Percentiles rank a stretch among this genome's conserved stretches.
phyloP scores from a whole-genome alignment of 2,113 vertebrate genomes.

The Oenanthe oenanthe region DNA sequence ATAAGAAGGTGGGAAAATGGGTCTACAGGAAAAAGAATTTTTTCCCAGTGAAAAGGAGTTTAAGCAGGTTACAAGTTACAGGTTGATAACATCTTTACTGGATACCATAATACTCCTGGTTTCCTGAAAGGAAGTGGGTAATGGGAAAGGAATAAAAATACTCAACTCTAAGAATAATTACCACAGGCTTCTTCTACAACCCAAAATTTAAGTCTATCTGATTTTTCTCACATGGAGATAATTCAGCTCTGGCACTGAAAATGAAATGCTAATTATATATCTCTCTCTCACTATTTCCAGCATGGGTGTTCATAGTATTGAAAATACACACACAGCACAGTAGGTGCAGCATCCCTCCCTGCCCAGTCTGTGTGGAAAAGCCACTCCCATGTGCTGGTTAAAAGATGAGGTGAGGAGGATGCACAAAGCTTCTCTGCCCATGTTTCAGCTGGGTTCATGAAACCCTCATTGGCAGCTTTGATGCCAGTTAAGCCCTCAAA shows the following conservation, averaged over 20 bases:
- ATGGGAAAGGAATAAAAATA: slow-evolving; percentile 6
- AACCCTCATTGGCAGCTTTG: background rate
- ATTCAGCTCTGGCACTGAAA: slow-evolving; percentile 11
- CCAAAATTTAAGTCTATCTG: slow-evolving; percentile 9
- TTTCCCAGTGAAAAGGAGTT: background rate
- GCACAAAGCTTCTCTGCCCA: background rate
- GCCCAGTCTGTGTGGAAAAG: background rate
- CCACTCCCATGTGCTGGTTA: background rate
- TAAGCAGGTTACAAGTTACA: background rate
- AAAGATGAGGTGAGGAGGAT: background rate
- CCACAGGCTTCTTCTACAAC: background rate
- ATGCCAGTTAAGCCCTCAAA: background rate
- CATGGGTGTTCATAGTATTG: background rate
- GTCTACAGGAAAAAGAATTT: background rate
- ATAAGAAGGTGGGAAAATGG: background rate
- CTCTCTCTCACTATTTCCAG: background rate
- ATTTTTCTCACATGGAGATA: slow-evolving; percentile 4
- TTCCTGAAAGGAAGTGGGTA: background rate
- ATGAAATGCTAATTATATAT: slow-evolving; percentile 30
- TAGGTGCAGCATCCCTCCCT: background rate
- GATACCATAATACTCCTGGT: background rate
- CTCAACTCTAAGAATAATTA: background rate
- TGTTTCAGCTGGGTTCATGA: background rate
- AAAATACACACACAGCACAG: background rate
- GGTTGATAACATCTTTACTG: background rate